Evolutionary conservation across 1,140 invertebrate species (phyloP), one percentile per base, ranked within the genome.

Genomic region (Drosophila pandora): DNA sequence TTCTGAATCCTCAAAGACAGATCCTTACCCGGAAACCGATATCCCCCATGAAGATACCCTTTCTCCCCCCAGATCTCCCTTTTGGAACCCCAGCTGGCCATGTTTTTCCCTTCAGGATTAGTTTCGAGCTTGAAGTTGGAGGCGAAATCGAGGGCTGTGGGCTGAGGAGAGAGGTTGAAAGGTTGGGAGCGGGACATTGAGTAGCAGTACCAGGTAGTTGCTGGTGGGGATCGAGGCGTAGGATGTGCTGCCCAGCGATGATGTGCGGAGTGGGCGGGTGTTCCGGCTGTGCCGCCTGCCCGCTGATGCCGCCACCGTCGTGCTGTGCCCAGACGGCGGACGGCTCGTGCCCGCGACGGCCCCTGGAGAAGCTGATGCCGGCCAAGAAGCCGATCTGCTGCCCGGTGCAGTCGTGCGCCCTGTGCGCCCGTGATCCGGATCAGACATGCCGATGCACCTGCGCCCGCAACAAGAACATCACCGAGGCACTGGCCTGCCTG

Each of bases 401-500:
- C 13, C 12, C 67, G 2, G 21, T 2, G 21, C 41, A 43, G 9
- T 2, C 1, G 2, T 10, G 7, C 10, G 21, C 39, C 52, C n/a
- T 28, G n/a, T 21, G n/a, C 22, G 10, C 22, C 23, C 9, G 25
- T 17, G 9, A 55, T 17, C 9, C 10, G 2, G 12, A 37, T 0
- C 3, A 21, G 4, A n/a, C 34, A 0, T 69, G 83, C 52, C 25
- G 13, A 8, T 50, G 62, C 37, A 25, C 10, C 9, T 74, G 53
- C n/a, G 13, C 48, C 3, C 57, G 72, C n/a, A 87, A 79, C 61
- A 52, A 45, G 4, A 57, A 83, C 45, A 39, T 87, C 13, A 12
- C 88, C 5, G 75, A 87, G 62, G 79, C 84, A 0, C 50, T 87
- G 3, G 58, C 58, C 50, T 72, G 49, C 17, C 61, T 88, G 3